Evolutionary conservation across 2,888 invertebrate species (phyloP).

Genomic region (Drosophila silvestris): DNA sequence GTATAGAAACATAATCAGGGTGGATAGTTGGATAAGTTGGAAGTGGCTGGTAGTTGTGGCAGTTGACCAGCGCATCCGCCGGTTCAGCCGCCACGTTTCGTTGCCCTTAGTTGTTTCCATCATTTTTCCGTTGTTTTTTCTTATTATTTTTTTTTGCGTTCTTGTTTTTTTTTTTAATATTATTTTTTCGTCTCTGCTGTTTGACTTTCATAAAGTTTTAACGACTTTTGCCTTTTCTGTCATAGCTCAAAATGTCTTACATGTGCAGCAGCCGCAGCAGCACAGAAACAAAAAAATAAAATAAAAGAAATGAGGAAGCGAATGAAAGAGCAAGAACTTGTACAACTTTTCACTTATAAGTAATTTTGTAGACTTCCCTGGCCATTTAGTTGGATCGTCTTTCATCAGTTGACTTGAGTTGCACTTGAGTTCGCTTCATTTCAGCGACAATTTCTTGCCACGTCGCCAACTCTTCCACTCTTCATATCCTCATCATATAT

Average conservation of each 20-base stretch:
- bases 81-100: constrained; percentile 70
- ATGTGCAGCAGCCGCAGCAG: constrained; percentile 60
- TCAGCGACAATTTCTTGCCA: constrained; percentile 42
- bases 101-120: constrained; percentile 77
- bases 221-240: constrained; percentile 81
- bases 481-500: background rate
- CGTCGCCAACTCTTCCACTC: background rate
- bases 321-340: constrained; percentile 67
- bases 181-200: constrained; percentile 64
- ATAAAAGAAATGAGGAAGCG: constrained; percentile 16
- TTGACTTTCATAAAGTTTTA: constrained; percentile 83
- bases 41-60: constrained; percentile 53
- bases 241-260: constrained; percentile 76
- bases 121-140: constrained; percentile 35
- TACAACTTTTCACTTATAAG: constrained; percentile 76
- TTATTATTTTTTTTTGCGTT: constrained; percentile 37
- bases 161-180: constrained; percentile 35
- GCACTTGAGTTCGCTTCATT: constrained; percentile 77
- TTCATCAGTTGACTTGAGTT: constrained; percentile 37
- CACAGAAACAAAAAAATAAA: constrained; percentile 13
- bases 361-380: constrained; percentile 69
- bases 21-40: constrained; percentile 39
- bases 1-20: constrained; percentile 60
- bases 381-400: constrained; percentile 51
- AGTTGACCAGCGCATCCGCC: constrained; percentile 67